Conservation (phyloP, 2,888 invertebrate species). For the Graphium colonna region DNA sequence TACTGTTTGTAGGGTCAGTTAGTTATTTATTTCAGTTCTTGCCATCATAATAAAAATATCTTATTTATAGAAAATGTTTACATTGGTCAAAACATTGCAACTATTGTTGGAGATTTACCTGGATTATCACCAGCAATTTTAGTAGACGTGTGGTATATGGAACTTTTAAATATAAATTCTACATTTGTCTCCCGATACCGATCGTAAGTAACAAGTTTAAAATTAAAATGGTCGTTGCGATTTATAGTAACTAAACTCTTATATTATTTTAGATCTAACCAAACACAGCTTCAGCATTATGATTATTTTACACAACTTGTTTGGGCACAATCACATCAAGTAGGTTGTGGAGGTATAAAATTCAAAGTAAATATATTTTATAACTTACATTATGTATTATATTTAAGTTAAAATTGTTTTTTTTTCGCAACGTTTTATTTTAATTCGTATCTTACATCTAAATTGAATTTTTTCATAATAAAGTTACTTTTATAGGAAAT, state of each 20-base stretch:
- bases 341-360: conserved; percentile 65
- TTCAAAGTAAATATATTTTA: conserved; percentile 50
- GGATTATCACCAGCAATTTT: conserved; percentile 52
- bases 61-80: conserved; percentile 37
- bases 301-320: conserved; percentile 67
- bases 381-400: not conserved
- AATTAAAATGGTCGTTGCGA: not conserved
- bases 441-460: too few species aligned
- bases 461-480: not conserved
- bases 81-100: conserved; percentile 66
- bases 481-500: conserved; percentile 18
- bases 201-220: conserved; percentile 43
- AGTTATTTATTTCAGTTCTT: too few species aligned
- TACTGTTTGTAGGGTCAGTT: too few species aligned
- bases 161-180: conserved; percentile 54
- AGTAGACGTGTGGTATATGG: conserved; percentile 71
- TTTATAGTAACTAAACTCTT: not conserved
- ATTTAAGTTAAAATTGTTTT: too few species aligned
- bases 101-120: conserved; percentile 61
- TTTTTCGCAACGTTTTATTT: too few species aligned
- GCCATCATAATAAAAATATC: not conserved
- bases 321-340: conserved; percentile 56
- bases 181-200: conserved; percentile 46
- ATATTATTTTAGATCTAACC: conserved; percentile 43
- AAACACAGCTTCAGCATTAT: conserved; percentile 44